Conservation (phyloP, 2,797 vertebrate genomes). For the Mallotus villosus region DNA sequence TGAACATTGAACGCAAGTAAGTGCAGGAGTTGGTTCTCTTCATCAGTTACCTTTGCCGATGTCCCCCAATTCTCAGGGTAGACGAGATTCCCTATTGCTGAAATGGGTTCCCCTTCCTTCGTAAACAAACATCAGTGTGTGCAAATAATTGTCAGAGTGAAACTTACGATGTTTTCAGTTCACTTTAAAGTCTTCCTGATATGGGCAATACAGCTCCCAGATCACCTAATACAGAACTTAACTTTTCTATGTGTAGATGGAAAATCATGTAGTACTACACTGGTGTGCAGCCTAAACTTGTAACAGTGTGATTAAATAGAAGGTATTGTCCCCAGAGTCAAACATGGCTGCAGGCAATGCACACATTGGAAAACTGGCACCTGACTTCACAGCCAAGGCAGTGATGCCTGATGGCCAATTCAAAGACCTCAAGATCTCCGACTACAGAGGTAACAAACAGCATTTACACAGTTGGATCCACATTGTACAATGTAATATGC, state of each 20-base stretch:
- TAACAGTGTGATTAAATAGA: background rate
- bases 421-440: slow-evolving; percentile 86
- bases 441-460: slow-evolving; percentile 84
- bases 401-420: slow-evolving; percentile 96
- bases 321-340: background rate
- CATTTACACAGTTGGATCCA: background rate
- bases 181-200: too few species aligned
- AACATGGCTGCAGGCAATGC: slow-evolving; percentile 95
- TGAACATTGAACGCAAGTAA: slow-evolving; percentile 6
- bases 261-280: background rate
- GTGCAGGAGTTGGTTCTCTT: too few species aligned
- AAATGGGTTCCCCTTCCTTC: too few species aligned
- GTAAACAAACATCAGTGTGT: too few species aligned
- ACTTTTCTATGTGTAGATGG: too few species aligned
- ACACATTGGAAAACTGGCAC: slow-evolving; percentile 89
- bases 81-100: too few species aligned
- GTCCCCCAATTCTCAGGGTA: too few species aligned
- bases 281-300: background rate
- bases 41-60: too few species aligned
- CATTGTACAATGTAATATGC: background rate
- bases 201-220: too few species aligned
- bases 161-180: too few species aligned
- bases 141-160: too few species aligned
- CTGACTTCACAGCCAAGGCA: slow-evolving; percentile 91
- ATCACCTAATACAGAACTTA: too few species aligned